Evolutionary conservation across 2,888 invertebrate species (phyloP), one percentile per base, ranked within the genome.

Genomic region (Thymelicus sylvestris): DNA sequence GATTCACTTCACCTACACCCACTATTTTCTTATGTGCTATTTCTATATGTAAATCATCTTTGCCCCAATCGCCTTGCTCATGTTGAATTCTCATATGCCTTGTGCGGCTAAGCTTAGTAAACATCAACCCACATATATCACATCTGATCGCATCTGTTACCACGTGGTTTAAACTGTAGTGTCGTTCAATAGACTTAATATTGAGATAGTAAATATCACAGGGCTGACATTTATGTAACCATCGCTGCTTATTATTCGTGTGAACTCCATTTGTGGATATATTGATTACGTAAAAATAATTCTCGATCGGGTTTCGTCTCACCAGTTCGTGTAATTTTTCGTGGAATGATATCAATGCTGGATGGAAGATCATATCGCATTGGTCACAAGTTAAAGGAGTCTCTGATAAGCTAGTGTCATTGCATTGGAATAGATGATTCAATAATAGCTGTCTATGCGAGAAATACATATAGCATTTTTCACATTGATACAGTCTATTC

Each of bases 201-300:
- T 72, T 63, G 19, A 76, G 38, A 50, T 72, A 77, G 55, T 76
- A 71, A 0, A 78, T 44, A n/a, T 75, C 67, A 55, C 82, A 82
- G 13, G 61, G 8, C 0, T 64, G 13, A 65, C 82, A 82, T 19
- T 69, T 70, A 31, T 67, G 74, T 0, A 76, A 2, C 71, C 74
- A 74, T 0, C 57, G 57, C 6, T 70, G 72, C 0, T 48, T n/a
- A 0, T 72, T 52, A 8, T 63, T 41, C 12, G 12, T 10, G 13
- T 47, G 6, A 13, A 41, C 7, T 24, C 44, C 67, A n/a, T 62
- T 63, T 7, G 63, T 64, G 3, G 48, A 41, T 59, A 65, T 19
- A 24, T 19, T 64, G 41, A 50, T 6, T 7, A 64, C 3, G n/a
- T 62, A 62, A 19, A 65, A 39, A 19, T 41, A 19, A 41, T 65